Evolutionary conservation across 2,888 invertebrate species (phyloP), one percentile per base, ranked within the genome.

Genomic region (Elysia crispata): DNA sequence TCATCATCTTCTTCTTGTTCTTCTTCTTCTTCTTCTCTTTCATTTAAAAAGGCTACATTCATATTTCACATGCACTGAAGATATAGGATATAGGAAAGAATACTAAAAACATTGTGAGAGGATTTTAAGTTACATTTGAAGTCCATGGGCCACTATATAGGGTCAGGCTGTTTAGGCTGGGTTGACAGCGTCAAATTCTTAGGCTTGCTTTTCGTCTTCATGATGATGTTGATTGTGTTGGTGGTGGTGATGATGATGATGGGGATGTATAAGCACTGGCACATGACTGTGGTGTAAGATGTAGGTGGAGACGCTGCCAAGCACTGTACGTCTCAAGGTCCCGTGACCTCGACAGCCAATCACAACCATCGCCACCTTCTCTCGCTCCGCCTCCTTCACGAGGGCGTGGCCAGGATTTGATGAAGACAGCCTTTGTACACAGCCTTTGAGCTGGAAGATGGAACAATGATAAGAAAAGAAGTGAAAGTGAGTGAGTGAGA

Each of bases 221-320:
- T 3, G 41, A 3, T 41, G 41, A 11, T 41, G 41, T 41, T 41
- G 41, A 6, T 41, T 3, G 3, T 75, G 75, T 6, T 70, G 5
- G 57, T 50, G 23, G 25, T 49, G 49, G 72, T 77, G 77, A 41
- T 70, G 69, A 18, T 50, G 13, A 33, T 31, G 64, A 13, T 72
- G 78, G 25, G 70, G 69, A 30, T 75, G 76, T n/a, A 82, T 80
- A n/a, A 82, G 82, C n/a, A 82, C 82, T 0, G 82, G 82, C 28
- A 82, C 80, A 25, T 72, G 64, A 25, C 77, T 67, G 66, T 82
- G 82, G 77, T 82, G 82, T 20, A 82, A 75, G 18, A 82, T 67
- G 69, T 81, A 82, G 74, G 76, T 74, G 25, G 77, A 79, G 60
- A 82, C 79, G 67, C 81, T 82, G 76, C 82, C 82, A 64, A 81